phyloP scores from a whole-genome alignment of 1,140 invertebrate species.

The Eriosoma lanigerum region DNA sequence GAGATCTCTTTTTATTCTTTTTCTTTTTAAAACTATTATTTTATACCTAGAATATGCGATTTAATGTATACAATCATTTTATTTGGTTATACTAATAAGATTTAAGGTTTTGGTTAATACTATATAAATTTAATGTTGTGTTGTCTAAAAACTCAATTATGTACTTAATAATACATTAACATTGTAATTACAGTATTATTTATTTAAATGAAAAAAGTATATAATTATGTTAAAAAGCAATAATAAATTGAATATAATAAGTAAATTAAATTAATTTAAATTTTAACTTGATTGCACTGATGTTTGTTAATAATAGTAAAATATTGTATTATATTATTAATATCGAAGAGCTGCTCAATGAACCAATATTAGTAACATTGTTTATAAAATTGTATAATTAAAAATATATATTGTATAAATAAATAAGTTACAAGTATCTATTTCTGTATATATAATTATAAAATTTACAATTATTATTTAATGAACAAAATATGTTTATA shows the following conservation, averaged over 20 bases:
- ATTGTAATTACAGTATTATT: constrained; percentile 40
- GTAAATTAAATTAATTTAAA: constrained; percentile 32
- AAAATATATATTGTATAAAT: constrained; percentile 39
- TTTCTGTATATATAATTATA: constrained; percentile 15
- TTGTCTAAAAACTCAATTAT: constrained; percentile 31
- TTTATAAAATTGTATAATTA: constrained; percentile 36
- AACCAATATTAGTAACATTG: constrained; percentile 44
- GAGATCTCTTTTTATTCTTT: constrained; percentile 27
- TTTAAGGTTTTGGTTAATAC: constrained; percentile 22
- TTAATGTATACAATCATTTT: neutral
- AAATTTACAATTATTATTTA: constrained; percentile 11
- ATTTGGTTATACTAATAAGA: constrained; percentile 16
- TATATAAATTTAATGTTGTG: constrained; percentile 19
- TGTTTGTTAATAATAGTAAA: constrained; percentile 38
- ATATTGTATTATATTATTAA: constrained; percentile 40
- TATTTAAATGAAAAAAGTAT: constrained; percentile 11
- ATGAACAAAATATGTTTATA: constrained; percentile 26
- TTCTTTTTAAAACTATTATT: neutral
- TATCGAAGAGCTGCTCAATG: constrained; percentile 32
- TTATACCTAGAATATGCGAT: neutral
- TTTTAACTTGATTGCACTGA: constrained; percentile 34
- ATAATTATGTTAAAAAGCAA: constrained; percentile 26
- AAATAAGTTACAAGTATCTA: constrained; percentile 24
- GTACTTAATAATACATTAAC: constrained; percentile 26
- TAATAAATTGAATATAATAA: constrained; percentile 13